These are phyloP conservation scores for Sebastes iracundus DNA, from an alignment of 2,797 vertebrate genomes.

Conservation along the genomic window DNA sequence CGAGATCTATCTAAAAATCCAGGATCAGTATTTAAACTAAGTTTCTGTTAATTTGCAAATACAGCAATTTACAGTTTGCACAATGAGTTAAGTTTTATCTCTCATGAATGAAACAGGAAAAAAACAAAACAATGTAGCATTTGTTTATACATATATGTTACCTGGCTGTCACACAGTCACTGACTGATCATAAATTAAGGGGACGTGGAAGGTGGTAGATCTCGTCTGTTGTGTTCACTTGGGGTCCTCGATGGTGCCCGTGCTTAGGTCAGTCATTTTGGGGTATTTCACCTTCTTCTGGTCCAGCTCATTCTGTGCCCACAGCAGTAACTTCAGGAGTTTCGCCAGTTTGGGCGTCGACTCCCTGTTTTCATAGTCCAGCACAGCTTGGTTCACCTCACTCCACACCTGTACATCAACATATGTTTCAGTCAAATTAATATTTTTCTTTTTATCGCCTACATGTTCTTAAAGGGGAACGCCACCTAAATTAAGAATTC, in stretches of 20 bases:
- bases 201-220: slow-evolving; percentile 56
- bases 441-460: not conserved
- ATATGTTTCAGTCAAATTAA: not conserved
- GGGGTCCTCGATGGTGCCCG: slow-evolving; percentile 94
- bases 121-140: slow-evolving; percentile 55
- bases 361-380: slow-evolving; percentile 96
- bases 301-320: slow-evolving; percentile 97
- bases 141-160: slow-evolving; percentile 75
- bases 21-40: slow-evolving; percentile 49
- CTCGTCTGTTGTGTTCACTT: slow-evolving; percentile 83
- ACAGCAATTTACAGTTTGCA: slow-evolving; percentile 76
- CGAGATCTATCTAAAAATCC: slow-evolving; percentile 49
- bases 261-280: slow-evolving; percentile 98
- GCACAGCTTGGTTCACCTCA: slow-evolving; percentile 95
- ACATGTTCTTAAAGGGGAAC: not conserved
- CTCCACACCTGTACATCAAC: slow-evolving; percentile 90
- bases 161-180: slow-evolving; percentile 81
- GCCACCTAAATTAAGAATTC: too few species aligned
- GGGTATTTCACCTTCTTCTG: slow-evolving; percentile 99
- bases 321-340: slow-evolving; percentile 94
- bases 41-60: slow-evolving; percentile 69
- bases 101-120: slow-evolving; percentile 64
- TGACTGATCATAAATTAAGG: slow-evolving; percentile 84
- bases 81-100: slow-evolving; percentile 65
- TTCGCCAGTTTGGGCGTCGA: slow-evolving; percentile 98